Evolutionary conservation across 64 coral and sea anemone species (phyloP).

Genomic region (Trachythela sp.): DNA sequence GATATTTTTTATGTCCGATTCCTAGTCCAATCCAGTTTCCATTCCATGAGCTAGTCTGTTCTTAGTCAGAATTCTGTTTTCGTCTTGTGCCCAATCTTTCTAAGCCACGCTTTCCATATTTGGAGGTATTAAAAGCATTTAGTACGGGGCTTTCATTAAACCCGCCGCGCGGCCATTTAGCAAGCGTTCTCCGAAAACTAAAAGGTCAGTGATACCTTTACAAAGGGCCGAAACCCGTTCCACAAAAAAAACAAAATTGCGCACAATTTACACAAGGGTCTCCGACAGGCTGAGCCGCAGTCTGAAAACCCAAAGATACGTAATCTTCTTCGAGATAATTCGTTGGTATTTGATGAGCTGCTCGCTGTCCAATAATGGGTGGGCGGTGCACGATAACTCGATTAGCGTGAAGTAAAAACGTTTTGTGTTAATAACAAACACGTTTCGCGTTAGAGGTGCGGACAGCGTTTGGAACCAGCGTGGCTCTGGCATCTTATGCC

Average conservation of each 20-base stretch:
- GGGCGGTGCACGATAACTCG: slow-evolving; percentile 8
- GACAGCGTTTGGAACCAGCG: neutral
- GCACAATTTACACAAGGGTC: neutral
- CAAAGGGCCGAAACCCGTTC: neutral
- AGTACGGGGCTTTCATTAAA: neutral
- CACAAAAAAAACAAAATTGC: neutral
- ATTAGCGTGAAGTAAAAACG: slow-evolving; percentile 16
- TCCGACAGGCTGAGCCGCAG: neutral
- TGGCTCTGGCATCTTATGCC: neutral
- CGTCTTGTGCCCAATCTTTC: neutral
- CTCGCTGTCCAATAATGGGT: slow-evolving; percentile 1
- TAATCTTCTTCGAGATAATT: neutral
- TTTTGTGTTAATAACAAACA: slow-evolving; percentile 21
- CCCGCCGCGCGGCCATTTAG: neutral
- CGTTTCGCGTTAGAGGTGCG: neutral
- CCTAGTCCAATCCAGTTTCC: no score
- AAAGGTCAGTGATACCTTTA: neutral
- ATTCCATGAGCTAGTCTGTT: no score
- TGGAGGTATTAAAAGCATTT: neutral
- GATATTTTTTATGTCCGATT: no score
- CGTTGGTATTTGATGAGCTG: neutral
- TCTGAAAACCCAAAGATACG: neutral
- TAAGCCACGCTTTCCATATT: neutral
- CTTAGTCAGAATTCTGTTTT: neutral
- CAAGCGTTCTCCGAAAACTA: neutral